These are phyloP conservation scores for Isichthys henryi DNA, from an alignment of 2,113 vertebrate species.

Conservation along the genomic window DNA sequence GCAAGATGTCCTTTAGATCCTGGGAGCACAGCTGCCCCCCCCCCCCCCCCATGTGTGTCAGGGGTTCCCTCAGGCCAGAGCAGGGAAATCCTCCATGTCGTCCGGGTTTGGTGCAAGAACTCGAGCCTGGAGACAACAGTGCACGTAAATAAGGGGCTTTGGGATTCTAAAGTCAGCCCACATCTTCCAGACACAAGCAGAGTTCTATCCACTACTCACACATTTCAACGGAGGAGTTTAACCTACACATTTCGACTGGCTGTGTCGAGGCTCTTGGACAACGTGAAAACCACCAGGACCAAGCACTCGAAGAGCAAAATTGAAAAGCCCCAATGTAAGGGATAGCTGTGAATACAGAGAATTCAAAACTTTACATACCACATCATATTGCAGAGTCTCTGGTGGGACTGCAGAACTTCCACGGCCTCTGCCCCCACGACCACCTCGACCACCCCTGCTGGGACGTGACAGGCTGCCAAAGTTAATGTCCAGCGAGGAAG, in stretches of 20 bases:
- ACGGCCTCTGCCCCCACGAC: constrained; percentile 57
- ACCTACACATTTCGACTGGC: not conserved
- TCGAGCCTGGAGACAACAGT: constrained; percentile 40
- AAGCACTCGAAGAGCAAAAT: not conserved
- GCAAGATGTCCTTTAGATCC: not conserved
- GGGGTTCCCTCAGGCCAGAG: constrained; percentile 59
- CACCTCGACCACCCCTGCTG: constrained; percentile 68
- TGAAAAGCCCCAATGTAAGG: not conserved
- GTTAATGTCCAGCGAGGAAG: constrained; percentile 84
- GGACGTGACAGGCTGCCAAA: constrained; percentile 79
- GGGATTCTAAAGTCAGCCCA: not conserved
- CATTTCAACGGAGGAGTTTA: not conserved
- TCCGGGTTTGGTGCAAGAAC: constrained; percentile 74
- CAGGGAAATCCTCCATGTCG: constrained; percentile 89
- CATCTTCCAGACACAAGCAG: not conserved
- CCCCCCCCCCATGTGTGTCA: not conserved
- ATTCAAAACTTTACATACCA: not conserved
- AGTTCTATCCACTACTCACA: not conserved
- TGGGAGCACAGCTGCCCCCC: not conserved
- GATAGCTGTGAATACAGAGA: not conserved
- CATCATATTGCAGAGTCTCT: not conserved
- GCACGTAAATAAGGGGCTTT: not conserved
- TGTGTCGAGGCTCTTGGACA: not conserved
- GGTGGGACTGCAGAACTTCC: constrained; percentile 34
- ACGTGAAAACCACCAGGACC: not conserved